Evolutionary conservation across 2,797 vertebrate species (phyloP).

Genomic region (Spinus pinus): DNA sequence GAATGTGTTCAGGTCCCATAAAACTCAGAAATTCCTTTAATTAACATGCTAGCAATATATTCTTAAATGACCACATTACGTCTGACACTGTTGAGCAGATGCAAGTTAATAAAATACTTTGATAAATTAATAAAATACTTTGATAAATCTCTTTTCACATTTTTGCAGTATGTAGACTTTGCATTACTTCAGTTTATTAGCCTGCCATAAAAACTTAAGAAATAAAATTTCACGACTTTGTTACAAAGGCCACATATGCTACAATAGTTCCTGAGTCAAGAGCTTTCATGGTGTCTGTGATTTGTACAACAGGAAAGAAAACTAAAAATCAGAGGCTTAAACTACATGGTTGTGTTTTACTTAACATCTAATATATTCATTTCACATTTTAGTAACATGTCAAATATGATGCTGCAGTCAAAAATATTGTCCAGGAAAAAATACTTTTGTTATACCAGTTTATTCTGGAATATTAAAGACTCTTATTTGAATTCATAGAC

Average conservation of each 20-base stretch:
- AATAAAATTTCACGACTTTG: not conserved
- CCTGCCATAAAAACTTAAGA: not conserved
- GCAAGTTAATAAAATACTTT: not conserved
- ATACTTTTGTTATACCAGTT: not conserved
- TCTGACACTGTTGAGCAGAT: not conserved
- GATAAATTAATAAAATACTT: slow-evolving; percentile 9
- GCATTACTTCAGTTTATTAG: not conserved
- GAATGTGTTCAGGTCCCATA: not conserved
- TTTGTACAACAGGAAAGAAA: not conserved
- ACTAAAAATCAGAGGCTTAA: not conserved
- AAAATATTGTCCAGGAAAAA: not conserved
- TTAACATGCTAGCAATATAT: not conserved
- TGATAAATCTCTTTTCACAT: not conserved
- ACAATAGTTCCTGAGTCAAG: not conserved
- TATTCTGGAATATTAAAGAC: not conserved
- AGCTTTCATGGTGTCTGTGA: not conserved
- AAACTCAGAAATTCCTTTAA: not conserved
- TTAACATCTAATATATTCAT: not conserved
- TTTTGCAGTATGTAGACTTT: not conserved
- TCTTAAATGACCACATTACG: not conserved
- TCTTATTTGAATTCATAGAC: not conserved
- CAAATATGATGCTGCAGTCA: not conserved
- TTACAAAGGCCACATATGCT: not conserved
- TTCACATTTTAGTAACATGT: not conserved
- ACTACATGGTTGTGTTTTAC: not conserved